Evolutionary conservation across 2,797 vertebrate genomes (phyloP).

Genomic region (Fundulus diaphanus): DNA sequence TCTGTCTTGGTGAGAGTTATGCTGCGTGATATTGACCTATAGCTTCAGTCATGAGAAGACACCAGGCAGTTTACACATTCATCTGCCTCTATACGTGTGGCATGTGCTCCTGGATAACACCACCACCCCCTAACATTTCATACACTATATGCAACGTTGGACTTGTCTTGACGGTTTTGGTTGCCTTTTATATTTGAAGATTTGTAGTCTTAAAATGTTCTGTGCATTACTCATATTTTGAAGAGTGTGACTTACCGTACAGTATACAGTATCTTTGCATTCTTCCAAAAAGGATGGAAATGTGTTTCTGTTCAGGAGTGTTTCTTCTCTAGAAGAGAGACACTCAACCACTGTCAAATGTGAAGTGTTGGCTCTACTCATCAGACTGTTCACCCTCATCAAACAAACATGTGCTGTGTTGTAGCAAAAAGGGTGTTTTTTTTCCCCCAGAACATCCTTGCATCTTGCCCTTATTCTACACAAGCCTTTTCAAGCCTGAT

Average conservation of each 20-base stretch:
- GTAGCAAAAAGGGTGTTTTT: slow-evolving; percentile 32
- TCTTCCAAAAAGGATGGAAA: slow-evolving; percentile 41
- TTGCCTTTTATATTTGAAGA: background rate
- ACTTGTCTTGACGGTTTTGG: background rate
- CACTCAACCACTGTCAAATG: slow-evolving; percentile 18
- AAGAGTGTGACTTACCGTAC: slow-evolving; percentile 53
- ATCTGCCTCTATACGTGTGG: slow-evolving; percentile 23
- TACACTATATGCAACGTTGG: background rate
- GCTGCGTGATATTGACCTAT: slow-evolving; percentile 66
- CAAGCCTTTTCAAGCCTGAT: slow-evolving; percentile 33
- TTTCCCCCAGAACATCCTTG: too few species aligned
- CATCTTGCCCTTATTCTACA: slow-evolving; percentile 9
- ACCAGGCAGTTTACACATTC: slow-evolving; percentile 44
- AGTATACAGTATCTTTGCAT: slow-evolving; percentile 64
- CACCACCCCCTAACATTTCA: slow-evolving; percentile 14
- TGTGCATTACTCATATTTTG: slow-evolving; percentile 37
- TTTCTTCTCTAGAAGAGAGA: slow-evolving; percentile 15
- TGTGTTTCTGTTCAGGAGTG: too few species aligned
- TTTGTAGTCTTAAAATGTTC: slow-evolving; percentile 28
- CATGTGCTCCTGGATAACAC: slow-evolving; percentile 4
- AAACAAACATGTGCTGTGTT: slow-evolving; percentile 29
- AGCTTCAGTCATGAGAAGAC: slow-evolving; percentile 52
- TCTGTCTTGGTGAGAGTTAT: slow-evolving; percentile 42
- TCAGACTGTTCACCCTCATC: slow-evolving; percentile 37
- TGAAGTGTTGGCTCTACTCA: slow-evolving; percentile 31